A percentile compares a stretch with the other conserved stretches of the same genome.
These are phyloP conservation scores for Gallinago paraguaiae DNA, from an alignment of 2,113 vertebrate species.

Conservation along the genomic window DNA sequence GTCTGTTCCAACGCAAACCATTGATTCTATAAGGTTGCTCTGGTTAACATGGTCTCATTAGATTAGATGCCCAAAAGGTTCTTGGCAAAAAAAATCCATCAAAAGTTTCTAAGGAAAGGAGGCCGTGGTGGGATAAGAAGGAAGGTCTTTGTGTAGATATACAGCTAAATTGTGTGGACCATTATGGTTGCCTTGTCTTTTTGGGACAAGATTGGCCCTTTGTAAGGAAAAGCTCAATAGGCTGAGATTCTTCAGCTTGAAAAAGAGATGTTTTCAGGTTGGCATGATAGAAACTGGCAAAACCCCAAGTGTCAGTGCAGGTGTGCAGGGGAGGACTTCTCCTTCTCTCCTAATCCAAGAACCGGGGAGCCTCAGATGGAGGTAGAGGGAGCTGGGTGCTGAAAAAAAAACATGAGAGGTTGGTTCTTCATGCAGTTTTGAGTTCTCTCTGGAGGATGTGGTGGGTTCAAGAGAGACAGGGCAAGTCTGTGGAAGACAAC, in stretches of 20 bases:
- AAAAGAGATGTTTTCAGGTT: background rate
- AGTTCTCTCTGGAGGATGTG: background rate
- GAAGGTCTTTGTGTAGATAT: background rate
- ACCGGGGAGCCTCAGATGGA: background rate
- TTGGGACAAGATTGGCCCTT: background rate
- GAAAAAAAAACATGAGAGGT: accelerated
- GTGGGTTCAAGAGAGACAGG: background rate
- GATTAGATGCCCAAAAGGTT: background rate
- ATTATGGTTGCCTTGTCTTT: background rate
- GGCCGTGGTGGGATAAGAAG: background rate
- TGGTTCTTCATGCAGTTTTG: background rate
- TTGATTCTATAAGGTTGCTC: background rate
- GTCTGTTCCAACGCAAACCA: background rate
- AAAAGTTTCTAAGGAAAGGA: background rate
- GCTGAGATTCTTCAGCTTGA: background rate
- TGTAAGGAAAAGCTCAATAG: background rate
- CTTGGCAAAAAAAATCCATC: background rate
- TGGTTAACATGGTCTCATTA: background rate
- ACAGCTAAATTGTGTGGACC: background rate
- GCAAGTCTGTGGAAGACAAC: background rate
- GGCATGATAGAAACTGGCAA: background rate
- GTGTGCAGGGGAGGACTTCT: accelerated
- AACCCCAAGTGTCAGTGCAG: background rate
- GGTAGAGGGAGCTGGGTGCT: background rate
- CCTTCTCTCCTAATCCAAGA: background rate